A percentile compares a stretch with the other conserved stretches of the same genome.
phyloP scores from a whole-genome alignment of 35 echinoderm and acorn worm genomes.

The Nesometra sesokonis region DNA sequence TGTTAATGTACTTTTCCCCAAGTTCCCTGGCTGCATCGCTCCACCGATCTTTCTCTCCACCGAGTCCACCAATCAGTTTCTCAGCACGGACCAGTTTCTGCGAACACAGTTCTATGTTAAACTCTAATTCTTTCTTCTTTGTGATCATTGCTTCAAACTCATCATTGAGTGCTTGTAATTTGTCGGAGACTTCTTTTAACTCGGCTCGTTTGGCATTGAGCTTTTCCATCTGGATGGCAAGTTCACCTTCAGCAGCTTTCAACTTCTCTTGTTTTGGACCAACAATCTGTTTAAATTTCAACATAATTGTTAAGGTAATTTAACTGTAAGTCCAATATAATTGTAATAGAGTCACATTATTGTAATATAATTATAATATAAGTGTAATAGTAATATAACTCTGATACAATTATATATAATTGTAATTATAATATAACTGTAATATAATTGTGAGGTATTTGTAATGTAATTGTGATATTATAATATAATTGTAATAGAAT shows the following conservation, averaged over 20 bases:
- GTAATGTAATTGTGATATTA: too few species aligned
- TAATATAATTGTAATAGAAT: too few species aligned
- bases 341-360: too few species aligned
- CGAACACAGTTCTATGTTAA: conserved; percentile 93
- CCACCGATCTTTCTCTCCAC: conserved; percentile 95
- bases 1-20: conserved; percentile 70
- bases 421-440: too few species aligned
- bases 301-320: background rate
- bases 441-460: too few species aligned
- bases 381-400: too few species aligned
- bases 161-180: conserved; percentile 78
- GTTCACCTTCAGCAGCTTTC: conserved; percentile 75
- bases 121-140: conserved; percentile 96
- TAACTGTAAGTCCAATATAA: background rate
- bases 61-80: conserved; percentile 89
- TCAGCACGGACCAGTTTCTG: conserved; percentile 87
- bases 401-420: too few species aligned
- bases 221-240: conserved; percentile 84
- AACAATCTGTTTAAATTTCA: conserved; percentile 39
- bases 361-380: too few species aligned
- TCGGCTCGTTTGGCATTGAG: conserved; percentile 83
- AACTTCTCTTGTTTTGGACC: conserved; percentile 87
- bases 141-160: conserved; percentile 78
- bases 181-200: conserved; percentile 87
- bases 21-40: conserved; percentile 54